phyloP scores from a whole-genome alignment of 35 echinoderm and acorn worm genomes.

The Chiridota heheva region DNA sequence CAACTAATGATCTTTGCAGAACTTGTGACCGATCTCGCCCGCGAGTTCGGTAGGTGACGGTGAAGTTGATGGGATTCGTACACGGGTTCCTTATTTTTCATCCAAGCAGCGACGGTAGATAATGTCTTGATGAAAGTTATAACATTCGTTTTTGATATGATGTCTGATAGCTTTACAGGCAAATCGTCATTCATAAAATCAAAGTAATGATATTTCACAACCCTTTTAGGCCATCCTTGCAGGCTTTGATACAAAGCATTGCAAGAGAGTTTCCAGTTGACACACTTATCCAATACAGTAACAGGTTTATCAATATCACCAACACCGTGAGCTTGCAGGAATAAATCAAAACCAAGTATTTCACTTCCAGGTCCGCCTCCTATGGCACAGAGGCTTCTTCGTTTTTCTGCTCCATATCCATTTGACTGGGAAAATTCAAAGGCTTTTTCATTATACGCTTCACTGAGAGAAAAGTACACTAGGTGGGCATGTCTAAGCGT shows the following conservation, averaged over 20 bases:
- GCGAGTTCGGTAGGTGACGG: background rate
- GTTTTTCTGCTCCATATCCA: background rate
- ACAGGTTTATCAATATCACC: background rate
- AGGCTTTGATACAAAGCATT: background rate
- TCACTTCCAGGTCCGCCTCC: constrained; percentile 23
- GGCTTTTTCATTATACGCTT: background rate
- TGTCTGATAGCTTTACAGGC: background rate
- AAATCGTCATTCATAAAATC: background rate
- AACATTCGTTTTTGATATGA: background rate
- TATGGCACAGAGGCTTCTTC: background rate
- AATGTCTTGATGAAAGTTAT: constrained; percentile 21
- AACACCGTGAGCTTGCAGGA: background rate
- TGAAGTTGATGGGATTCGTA: background rate
- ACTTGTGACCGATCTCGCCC: background rate
- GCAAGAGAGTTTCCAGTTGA: background rate
- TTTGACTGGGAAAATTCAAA: too few species aligned
- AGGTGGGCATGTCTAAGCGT: constrained; percentile 25
- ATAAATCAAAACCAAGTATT: background rate
- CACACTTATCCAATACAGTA: constrained; percentile 17
- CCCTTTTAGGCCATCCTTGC: too few species aligned
- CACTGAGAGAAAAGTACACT: background rate
- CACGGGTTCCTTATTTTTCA: background rate
- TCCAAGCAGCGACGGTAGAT: constrained; percentile 14
- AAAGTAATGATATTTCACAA: constrained; percentile 7
- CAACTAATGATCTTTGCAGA: background rate